A percentile compares a stretch with the other conserved stretches of the same genome.
These are phyloP conservation scores for Drosophila subquinaria DNA, from an alignment of 2,888 invertebrate genomes.

Conservation along the genomic window DNA sequence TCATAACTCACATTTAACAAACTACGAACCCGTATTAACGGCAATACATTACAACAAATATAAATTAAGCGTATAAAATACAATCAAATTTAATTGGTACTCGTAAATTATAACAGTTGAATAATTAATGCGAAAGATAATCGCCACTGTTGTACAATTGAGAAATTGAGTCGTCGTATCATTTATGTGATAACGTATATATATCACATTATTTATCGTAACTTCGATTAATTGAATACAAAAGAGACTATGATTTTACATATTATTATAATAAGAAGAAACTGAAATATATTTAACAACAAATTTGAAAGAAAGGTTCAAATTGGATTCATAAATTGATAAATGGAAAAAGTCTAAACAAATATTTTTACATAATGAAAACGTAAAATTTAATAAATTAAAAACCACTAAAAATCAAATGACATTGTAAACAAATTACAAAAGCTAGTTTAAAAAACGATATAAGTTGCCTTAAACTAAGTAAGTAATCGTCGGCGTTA, in stretches of 20 bases:
- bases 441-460: slow-evolving; percentile 1
- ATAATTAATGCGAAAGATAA: not conserved
- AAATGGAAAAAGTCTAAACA: too few species aligned
- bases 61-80: not conserved
- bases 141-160: not conserved
- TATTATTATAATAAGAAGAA: not conserved
- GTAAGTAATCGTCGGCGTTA: slow-evolving; percentile 9
- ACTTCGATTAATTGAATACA: not conserved
- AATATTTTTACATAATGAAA: not conserved
- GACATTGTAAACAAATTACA: not conserved
- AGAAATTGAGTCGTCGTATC: too few species aligned
- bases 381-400: not conserved
- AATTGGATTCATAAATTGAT: not conserved
- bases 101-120: slow-evolving; percentile 4
- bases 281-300: not conserved
- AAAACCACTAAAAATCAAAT: not conserved
- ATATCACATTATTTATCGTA: not conserved
- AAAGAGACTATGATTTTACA: too few species aligned
- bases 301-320: not conserved
- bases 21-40: not conserved
- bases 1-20: not conserved
- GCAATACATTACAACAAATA: not conserved
- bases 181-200: not conserved
- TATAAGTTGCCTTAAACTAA: slow-evolving; percentile 1
- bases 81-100: slow-evolving; percentile 3